These are phyloP conservation scores for Sicus ferrugineus DNA, from an alignment of 2,888 invertebrate genomes.

Conservation along the genomic window DNA sequence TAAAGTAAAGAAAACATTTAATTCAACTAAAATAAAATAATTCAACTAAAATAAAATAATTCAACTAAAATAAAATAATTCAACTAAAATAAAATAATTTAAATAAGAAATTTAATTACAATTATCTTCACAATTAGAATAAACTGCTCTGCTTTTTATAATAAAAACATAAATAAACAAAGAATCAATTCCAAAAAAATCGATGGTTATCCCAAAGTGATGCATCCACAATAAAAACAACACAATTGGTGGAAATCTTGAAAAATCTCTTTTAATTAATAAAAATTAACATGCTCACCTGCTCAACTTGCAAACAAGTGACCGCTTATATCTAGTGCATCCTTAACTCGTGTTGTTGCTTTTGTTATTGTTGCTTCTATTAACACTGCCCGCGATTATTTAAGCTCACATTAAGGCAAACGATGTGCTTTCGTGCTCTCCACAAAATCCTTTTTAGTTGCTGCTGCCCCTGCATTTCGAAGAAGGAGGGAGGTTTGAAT, in stretches of 20 bases:
- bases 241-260: neutral
- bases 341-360: neutral
- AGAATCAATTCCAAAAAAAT: neutral
- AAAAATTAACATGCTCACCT: neutral
- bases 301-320: neutral
- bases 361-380: neutral
- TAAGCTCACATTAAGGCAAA: neutral
- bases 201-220: neutral
- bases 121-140: too few species aligned
- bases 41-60: neutral
- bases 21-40: neutral
- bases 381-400: neutral
- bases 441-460: slow-evolving; percentile 43
- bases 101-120: too few species aligned
- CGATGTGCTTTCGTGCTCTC: slow-evolving; percentile 24
- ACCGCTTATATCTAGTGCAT: neutral
- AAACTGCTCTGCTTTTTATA: too few species aligned
- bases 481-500: slow-evolving; percentile 53
- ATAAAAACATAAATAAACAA: neutral
- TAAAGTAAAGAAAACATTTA: neutral
- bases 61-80: neutral
- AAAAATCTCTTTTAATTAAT: neutral
- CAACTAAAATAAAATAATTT: neutral
- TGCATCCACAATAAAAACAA: neutral
- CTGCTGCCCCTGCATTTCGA: slow-evolving; percentile 44